A percentile compares a stretch with the other conserved stretches of the same genome.
These are phyloP conservation scores for Chalcosyrphus nemorum DNA, from an alignment of 2,888 invertebrate genomes.

Conservation along the genomic window DNA sequence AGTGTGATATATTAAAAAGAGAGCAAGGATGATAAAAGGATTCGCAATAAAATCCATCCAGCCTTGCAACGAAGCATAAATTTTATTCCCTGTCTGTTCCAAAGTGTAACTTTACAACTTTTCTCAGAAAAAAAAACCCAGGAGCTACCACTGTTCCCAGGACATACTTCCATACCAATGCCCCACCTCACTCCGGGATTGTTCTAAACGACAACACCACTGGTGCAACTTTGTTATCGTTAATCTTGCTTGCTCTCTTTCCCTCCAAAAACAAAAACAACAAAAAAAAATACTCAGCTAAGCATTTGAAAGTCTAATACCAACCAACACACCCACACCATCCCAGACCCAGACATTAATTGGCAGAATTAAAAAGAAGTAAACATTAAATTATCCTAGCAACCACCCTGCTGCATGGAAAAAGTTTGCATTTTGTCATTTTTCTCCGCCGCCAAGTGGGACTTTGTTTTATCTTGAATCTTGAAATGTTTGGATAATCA, in stretches of 20 bases:
- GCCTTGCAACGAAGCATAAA: conserved; percentile 68
- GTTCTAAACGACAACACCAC: conserved; percentile 47
- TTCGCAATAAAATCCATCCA: conserved; percentile 67
- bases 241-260: conserved; percentile 1
- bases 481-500: conserved; percentile 57
- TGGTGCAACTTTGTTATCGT: conserved; percentile 15
- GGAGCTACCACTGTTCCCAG: background rate
- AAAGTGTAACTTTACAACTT: conserved; percentile 68
- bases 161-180: conserved; percentile 9
- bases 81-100: conserved; percentile 68
- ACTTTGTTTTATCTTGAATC: conserved; percentile 51
- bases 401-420: background rate
- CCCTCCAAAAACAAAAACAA: background rate
- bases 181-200: background rate
- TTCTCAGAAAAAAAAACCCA: conserved; percentile 29
- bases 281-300: background rate
- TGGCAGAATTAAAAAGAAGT: conserved; percentile 58
- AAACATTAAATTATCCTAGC: conserved; percentile 59
- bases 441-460: conserved; percentile 28
- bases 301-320: conserved; percentile 41
- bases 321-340: background rate
- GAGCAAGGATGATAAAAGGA: conserved; percentile 67
- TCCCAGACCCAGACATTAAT: conserved; percentile 50
- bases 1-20: conserved; percentile 9
- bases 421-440: conserved; percentile 65